Percentiles rank a stretch among this genome's conserved stretches.
phyloP scores from a whole-genome alignment of 2,113 vertebrate genomes.

The Gavia stellata region DNA sequence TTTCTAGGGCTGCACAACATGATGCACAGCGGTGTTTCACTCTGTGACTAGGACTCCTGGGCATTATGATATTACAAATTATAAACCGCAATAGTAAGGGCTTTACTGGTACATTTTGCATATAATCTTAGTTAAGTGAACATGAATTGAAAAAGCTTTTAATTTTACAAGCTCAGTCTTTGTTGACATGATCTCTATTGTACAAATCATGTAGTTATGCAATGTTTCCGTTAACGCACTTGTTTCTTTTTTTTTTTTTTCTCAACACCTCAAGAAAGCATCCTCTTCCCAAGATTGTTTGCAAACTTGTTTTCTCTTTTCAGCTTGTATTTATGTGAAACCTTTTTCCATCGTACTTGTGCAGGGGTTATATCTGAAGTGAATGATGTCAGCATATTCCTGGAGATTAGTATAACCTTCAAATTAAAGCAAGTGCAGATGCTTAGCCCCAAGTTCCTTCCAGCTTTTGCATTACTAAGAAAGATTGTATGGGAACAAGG shows the following conservation, averaged over 20 bases:
- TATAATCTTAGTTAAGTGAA: neutral
- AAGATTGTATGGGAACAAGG: neutral
- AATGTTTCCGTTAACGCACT: neutral
- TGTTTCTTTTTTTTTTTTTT: neutral
- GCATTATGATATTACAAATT: neutral
- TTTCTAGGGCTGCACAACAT: neutral
- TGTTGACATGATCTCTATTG: neutral
- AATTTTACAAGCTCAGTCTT: neutral
- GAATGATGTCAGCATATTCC: slow-evolving; percentile 21
- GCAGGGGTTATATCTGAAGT: slow-evolving; percentile 29
- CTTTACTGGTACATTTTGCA: neutral
- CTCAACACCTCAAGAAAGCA: neutral
- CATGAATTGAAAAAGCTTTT: neutral
- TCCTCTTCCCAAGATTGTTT: neutral
- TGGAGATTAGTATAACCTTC: slow-evolving; percentile 37
- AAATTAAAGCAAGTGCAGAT: slow-evolving; percentile 9
- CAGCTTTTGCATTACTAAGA: slow-evolving; percentile 17
- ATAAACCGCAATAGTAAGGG: neutral
- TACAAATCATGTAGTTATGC: neutral
- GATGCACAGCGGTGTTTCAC: neutral
- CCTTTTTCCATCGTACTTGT: slow-evolving; percentile 6
- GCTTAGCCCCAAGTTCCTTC: neutral
- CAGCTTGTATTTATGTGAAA: slow-evolving; percentile 3
- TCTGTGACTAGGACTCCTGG: neutral
- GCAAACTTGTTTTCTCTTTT: slow-evolving; percentile 29